These are phyloP conservation scores for Agrenia bidenticulata DNA, from an alignment of 2,888 invertebrate genomes.

Conservation along the genomic window DNA sequence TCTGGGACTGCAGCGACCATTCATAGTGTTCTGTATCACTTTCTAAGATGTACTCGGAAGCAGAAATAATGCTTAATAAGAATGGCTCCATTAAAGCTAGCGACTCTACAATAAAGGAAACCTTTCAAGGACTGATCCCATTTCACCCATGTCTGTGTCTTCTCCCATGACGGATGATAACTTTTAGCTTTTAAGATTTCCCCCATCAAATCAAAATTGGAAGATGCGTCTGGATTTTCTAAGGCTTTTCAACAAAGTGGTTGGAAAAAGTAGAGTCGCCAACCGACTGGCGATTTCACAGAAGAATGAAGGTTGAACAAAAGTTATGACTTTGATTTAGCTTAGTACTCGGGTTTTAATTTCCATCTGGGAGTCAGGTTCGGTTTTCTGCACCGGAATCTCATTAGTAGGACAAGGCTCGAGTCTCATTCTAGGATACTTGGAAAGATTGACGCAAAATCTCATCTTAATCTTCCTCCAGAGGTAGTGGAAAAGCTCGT, in stretches of 20 bases:
- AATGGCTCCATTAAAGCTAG: too few species aligned
- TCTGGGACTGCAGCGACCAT: too few species aligned
- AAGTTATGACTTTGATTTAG: conserved; percentile 5
- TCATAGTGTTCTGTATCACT: too few species aligned
- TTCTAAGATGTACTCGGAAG: too few species aligned
- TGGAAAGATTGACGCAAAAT: conserved; percentile 37
- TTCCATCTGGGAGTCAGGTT: conserved; percentile 4
- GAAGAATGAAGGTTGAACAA: conserved; percentile 1
- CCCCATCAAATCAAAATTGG: neutral
- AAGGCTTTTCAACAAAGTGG: neutral
- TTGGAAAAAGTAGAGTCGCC: too few species aligned
- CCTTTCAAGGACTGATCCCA: conserved; percentile 17
- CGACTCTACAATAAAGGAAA: too few species aligned
- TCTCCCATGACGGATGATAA: conserved; percentile 25
- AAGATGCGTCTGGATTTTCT: neutral
- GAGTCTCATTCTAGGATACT: conserved; percentile 11
- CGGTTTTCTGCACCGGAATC: conserved; percentile 14
- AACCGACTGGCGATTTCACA: neutral
- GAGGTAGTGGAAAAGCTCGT: conserved; percentile 31
- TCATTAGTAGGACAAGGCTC: conserved; percentile 16
- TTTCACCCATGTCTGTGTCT: conserved; percentile 15
- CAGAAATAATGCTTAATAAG: too few species aligned
- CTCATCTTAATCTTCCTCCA: conserved; percentile 38
- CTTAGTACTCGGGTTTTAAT: neutral
- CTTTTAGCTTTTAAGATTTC: conserved; percentile 24